Evolutionary conservation across 2,888 invertebrate species (phyloP), one percentile per base, ranked within the genome.

Genomic region (Scrobipalpa atriplicella): DNA sequence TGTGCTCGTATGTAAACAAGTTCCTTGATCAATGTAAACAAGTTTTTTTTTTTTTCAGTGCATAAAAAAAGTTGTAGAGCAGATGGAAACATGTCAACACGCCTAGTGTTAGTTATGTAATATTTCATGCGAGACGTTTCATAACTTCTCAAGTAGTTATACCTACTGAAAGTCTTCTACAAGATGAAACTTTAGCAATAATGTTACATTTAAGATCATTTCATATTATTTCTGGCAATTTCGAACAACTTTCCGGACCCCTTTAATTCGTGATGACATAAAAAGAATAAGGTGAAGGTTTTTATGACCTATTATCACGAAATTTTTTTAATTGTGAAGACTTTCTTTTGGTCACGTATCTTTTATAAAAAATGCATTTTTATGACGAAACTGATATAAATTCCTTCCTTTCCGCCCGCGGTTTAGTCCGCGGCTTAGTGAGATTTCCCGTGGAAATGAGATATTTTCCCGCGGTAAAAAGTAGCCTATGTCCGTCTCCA

Each of bases 141-240:
- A 39, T 13, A 43, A 43, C 43, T 43, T 43, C 43, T 43, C 11
- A 43, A 43, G 43, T 43, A 43, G 3, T 9, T 13, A 13, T 13
- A 41, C 11, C 16, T 16, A 54, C 19, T 19, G 19, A 10, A 18
- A 54, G 19, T 54, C 21, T 54, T 54, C 11, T 54, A 21, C 54
- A 21, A 19, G 18, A 18, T 18, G 51, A 18, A 54, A 54, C 21
- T 54, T 54, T 54, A 21, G 54, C 19, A 54, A 54, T 54, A 54
- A 54, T 10, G 54, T 21, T 19, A 19, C 19, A 54, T 51, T n/a
- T 6, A 51, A 6, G 19, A 10, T 0, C 19, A 1, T 7, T 8
- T 54, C 21, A 19, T 51, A 19, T 51, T 18, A 43, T 3, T n/a
- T 43, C 13, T 10, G 13, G 10, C 43, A 13, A 43, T 11, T 13